These are phyloP conservation scores for Charina bottae DNA, from an alignment of 2,113 vertebrate genomes.

Conservation along the genomic window DNA sequence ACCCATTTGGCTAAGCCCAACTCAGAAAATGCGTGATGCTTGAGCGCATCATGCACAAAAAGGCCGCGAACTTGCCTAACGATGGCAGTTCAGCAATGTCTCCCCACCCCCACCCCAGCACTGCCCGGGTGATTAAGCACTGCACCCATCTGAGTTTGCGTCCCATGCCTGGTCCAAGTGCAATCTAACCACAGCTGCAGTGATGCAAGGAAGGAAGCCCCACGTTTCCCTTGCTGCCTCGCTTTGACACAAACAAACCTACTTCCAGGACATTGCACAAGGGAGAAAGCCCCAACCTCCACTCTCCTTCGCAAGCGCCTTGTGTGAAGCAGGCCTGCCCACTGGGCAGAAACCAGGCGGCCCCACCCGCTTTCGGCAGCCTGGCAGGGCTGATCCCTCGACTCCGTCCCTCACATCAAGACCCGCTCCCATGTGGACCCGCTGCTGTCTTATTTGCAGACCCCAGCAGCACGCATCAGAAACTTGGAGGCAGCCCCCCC, in stretches of 20 bases:
- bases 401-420: neutral
- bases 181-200: neutral
- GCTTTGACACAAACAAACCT: neutral
- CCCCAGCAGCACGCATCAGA: neutral
- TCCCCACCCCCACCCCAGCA: neutral
- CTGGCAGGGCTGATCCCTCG: neutral
- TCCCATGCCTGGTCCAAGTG: neutral
- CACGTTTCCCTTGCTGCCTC: neutral
- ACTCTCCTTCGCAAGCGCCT: neutral
- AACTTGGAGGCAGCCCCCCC: neutral
- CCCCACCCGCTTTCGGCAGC: neutral
- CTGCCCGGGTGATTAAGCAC: neutral
- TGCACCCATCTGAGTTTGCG: neutral
- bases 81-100: neutral
- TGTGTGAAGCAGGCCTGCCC: fast-evolving
- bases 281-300: neutral
- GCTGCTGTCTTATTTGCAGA: neutral
- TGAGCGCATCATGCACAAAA: neutral
- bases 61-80: neutral
- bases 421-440: neutral
- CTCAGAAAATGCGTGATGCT: neutral
- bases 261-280: neutral
- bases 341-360: fast-evolving
- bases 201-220: neutral
- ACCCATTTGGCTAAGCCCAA: neutral